Percentiles rank a stretch among this genome's conserved stretches.
These are phyloP conservation scores for Tenthredo notha DNA, from an alignment of 2,888 invertebrate species.

Conservation along the genomic window DNA sequence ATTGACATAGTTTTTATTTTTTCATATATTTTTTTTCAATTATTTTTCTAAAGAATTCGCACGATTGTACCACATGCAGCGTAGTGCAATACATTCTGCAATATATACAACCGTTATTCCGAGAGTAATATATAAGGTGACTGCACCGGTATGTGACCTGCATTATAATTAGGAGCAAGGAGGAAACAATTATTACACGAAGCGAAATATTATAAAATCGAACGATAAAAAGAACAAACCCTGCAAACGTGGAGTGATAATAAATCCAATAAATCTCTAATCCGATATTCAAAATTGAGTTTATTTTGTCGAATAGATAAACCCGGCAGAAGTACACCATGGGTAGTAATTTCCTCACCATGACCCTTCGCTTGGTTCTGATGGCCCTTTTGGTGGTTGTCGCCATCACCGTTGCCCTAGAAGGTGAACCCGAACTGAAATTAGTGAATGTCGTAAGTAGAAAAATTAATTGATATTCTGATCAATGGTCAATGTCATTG, in stretches of 20 bases:
- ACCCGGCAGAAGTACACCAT: background rate
- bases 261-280: background rate
- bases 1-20: background rate
- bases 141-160: background rate
- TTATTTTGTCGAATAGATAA: background rate
- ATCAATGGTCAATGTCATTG: background rate
- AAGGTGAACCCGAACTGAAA: slow-evolving; percentile 58
- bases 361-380: background rate
- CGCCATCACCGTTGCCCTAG: background rate
- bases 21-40: too few relatives aligned
- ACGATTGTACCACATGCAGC: background rate
- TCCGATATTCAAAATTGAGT: background rate
- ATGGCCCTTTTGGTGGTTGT: background rate
- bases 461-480: background rate
- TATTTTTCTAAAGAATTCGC: background rate
- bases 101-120: background rate
- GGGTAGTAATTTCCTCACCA: background rate
- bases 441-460: slow-evolving; percentile 64
- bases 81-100: background rate
- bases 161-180: too few relatives aligned
- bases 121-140: background rate
- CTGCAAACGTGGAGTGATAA: too few relatives aligned
- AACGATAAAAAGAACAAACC: too few relatives aligned
- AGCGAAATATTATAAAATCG: too few relatives aligned
- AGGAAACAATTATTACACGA: too few relatives aligned